phyloP scores from a whole-genome alignment of 2,113 vertebrate genomes.

The Jacana jacana region DNA sequence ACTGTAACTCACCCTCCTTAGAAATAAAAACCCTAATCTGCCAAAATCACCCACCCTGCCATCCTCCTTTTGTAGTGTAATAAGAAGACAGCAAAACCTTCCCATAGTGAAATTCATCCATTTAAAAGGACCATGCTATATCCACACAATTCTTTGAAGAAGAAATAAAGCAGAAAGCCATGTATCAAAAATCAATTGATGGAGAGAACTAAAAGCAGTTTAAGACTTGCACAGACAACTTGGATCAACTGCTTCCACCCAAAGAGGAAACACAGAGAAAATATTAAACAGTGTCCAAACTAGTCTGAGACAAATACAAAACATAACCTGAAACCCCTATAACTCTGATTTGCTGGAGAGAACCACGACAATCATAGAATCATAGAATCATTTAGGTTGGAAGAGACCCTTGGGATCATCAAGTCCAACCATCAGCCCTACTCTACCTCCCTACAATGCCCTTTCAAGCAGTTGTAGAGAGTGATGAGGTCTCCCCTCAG shows the following conservation, averaged over 20 bases:
- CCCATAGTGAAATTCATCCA: not conserved
- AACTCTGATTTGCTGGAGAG: not conserved
- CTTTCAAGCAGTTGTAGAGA: too few species aligned
- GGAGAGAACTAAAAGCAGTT: not conserved
- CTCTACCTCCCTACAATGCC: too few species aligned
- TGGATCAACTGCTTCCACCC: not conserved
- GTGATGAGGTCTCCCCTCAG: too few species aligned
- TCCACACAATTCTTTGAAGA: not conserved
- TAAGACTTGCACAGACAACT: not conserved
- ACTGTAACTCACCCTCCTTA: not conserved
- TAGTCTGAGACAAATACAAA: not conserved
- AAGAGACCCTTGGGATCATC: too few species aligned
- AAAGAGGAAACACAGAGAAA: not conserved
- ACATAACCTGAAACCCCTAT: not conserved
- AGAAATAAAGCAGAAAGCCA: not conserved
- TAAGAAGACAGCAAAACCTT: not conserved
- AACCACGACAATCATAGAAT: too few species aligned
- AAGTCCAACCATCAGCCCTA: too few species aligned
- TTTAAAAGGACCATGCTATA: not conserved
- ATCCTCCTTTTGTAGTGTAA: not conserved
- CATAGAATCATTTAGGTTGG: too few species aligned
- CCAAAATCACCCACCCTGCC: not conserved
- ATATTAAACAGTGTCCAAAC: not conserved
- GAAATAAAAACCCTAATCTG: not conserved
- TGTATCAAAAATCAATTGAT: not conserved